phyloP scores from a whole-genome alignment of 1,140 invertebrate species.

The Apis laboriosa region DNA sequence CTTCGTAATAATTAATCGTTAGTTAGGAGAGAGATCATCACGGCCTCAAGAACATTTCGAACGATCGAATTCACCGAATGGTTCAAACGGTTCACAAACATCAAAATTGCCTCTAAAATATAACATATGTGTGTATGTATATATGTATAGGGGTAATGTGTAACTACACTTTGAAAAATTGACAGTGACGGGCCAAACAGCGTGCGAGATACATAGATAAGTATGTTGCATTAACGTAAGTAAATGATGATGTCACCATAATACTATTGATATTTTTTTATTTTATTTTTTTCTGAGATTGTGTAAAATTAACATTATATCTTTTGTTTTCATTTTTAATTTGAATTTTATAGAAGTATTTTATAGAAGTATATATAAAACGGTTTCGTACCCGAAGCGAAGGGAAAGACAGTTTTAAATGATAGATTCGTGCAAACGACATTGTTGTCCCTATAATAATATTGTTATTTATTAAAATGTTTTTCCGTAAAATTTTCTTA shows the following conservation, averaged over 20 bases:
- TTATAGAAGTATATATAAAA: conserved; percentile 47
- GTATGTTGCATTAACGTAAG: conserved; percentile 36
- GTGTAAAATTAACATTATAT: conserved; percentile 47
- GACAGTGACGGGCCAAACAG: conserved; percentile 71
- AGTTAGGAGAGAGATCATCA: conserved; percentile 56
- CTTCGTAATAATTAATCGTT: conserved; percentile 42
- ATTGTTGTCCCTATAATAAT: neutral
- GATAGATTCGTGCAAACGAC: conserved; percentile 4
- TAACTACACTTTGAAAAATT: conserved; percentile 68
- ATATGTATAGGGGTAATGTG: conserved; percentile 49
- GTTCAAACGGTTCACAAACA: conserved; percentile 36
- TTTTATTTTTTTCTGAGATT: conserved; percentile 3
- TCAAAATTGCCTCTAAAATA: conserved; percentile 72
- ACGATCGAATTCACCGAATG: conserved; percentile 44
- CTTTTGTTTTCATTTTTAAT: neutral
- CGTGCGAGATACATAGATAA: conserved; percentile 52
- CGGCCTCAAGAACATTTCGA: conserved; percentile 48
- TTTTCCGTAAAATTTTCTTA: conserved; percentile 3
- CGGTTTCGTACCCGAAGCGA: conserved; percentile 63
- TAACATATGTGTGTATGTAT: conserved; percentile 41
- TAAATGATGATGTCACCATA: conserved; percentile 29
- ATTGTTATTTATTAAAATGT: conserved; percentile 11
- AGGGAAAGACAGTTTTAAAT: conserved; percentile 22
- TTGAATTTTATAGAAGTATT: conserved; percentile 25
- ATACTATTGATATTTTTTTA: neutral